phyloP scores from a whole-genome alignment of 2,888 invertebrate species.

The Philopedon plagiatum region DNA sequence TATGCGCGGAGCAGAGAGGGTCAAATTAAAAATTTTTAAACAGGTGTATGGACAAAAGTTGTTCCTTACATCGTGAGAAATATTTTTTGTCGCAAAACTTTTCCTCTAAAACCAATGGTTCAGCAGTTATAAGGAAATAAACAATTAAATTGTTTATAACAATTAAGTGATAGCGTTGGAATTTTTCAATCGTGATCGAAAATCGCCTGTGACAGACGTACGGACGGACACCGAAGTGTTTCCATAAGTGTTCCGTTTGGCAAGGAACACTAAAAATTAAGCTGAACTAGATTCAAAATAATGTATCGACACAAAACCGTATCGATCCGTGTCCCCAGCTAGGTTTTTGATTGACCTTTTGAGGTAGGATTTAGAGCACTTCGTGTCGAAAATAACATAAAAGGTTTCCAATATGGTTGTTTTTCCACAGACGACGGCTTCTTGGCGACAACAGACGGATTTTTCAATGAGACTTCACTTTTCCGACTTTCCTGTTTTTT shows the following conservation, averaged over 20 bases:
- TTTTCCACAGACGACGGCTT: constrained; percentile 13
- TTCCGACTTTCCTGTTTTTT: not conserved
- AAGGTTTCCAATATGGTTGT: constrained; percentile 22
- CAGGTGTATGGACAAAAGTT: too few species aligned
- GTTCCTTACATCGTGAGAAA: too few species aligned
- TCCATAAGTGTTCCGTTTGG: too few species aligned
- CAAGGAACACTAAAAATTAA: not conserved
- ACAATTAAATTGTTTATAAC: too few species aligned
- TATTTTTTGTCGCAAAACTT: too few species aligned
- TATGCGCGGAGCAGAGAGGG: too few species aligned
- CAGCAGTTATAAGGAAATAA: too few species aligned
- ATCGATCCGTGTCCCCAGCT: not conserved
- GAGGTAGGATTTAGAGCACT: constrained; percentile 16
- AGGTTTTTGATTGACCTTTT: constrained; percentile 22
- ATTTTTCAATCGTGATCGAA: too few species aligned
- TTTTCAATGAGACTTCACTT: constrained; percentile 1
- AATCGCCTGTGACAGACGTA: too few species aligned
- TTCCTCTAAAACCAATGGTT: too few species aligned
- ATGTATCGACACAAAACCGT: not conserved
- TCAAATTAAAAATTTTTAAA: too few species aligned
- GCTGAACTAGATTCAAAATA: not conserved
- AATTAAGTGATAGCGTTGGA: too few species aligned
- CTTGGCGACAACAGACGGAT: constrained; percentile 7
- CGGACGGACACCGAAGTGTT: not conserved
- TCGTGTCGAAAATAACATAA: constrained; percentile 35